Conservation (phyloP, 2,113 vertebrate genomes). For the Lophochroa leadbeateri region DNA sequence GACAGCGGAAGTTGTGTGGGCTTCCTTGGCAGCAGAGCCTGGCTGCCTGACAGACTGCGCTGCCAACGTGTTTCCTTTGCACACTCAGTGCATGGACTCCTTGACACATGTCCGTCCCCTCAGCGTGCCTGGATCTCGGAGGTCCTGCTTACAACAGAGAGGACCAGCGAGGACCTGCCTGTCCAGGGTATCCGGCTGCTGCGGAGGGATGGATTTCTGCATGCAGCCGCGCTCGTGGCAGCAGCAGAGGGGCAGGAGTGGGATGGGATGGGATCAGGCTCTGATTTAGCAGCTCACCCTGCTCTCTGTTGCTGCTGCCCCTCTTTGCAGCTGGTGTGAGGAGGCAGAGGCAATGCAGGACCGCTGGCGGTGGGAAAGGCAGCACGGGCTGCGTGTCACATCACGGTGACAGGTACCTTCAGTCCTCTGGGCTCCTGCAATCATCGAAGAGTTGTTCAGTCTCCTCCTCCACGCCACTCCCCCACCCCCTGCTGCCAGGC, state of each 20-base stretch:
- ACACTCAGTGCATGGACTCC: neutral
- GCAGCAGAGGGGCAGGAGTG: neutral
- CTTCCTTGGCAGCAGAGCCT: neutral
- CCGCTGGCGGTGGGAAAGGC: neutral
- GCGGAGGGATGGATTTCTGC: neutral
- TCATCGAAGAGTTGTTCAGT: slow-evolving; percentile 43
- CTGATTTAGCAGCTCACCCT: neutral
- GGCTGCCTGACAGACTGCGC: neutral
- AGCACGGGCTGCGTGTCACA: neutral
- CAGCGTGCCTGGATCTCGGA: neutral
- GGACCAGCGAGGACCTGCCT: neutral
- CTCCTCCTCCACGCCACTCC: slow-evolving; percentile 68
- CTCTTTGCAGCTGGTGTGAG: neutral
- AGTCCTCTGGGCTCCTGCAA: slow-evolving; percentile 41
- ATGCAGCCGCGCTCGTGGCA: neutral
- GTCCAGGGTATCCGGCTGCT: neutral
- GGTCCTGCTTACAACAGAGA: neutral
- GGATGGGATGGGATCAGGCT: neutral
- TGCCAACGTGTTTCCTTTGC: neutral
- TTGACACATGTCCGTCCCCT: neutral
- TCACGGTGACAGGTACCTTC: slow-evolving; percentile 27
- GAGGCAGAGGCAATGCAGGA: neutral
- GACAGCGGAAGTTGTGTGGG: neutral
- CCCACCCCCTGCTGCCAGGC: slow-evolving; percentile 44
- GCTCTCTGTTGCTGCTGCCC: neutral